These are phyloP conservation scores for Setophaga petechia DNA, from an alignment of 2,113 vertebrate genomes.

Conservation along the genomic window DNA sequence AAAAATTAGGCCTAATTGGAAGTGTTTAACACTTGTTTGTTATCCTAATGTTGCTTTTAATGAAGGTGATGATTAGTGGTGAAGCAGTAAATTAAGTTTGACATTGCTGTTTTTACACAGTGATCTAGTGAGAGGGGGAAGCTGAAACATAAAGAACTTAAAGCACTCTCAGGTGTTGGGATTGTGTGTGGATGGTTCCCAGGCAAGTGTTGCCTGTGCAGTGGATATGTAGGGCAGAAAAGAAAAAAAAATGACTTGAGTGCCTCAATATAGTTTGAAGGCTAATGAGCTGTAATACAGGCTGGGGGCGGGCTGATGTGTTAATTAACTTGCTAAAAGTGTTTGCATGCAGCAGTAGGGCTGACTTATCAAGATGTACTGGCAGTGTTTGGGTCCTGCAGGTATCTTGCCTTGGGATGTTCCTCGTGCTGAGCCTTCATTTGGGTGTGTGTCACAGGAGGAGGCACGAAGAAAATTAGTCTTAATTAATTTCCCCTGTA, in stretches of 20 bases:
- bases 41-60: slow-evolving; percentile 26
- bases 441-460: background rate
- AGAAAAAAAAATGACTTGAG: background rate
- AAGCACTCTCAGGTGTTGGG: background rate
- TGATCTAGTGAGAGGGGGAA: background rate
- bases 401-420: background rate
- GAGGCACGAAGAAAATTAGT: background rate
- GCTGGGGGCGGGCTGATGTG: background rate
- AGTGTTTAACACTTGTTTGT: background rate
- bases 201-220: background rate
- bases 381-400: background rate
- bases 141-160: background rate
- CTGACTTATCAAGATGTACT: background rate
- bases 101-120: background rate
- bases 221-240: background rate
- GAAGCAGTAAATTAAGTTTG: background rate
- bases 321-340: background rate
- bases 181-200: background rate
- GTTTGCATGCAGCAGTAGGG: background rate
- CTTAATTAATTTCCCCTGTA: background rate
- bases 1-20: background rate
- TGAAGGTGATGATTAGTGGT: background rate
- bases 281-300: background rate
- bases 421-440: background rate
- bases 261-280: background rate